Base-by-base conservation (phyloP, 2,888 invertebrate species). In the Drosophila recens region DNA sequence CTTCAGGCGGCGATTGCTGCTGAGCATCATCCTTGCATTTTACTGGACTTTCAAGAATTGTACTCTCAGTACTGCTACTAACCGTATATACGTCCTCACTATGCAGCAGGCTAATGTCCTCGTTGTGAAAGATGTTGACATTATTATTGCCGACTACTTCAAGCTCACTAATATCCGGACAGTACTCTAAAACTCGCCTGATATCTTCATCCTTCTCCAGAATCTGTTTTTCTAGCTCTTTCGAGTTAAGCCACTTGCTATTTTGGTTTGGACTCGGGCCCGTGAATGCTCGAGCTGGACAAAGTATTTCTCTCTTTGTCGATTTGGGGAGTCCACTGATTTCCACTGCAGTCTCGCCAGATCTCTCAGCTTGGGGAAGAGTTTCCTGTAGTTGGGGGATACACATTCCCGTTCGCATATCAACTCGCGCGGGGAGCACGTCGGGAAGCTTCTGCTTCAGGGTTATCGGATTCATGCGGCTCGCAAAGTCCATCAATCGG, bases 401-500 rank as follows among this genome's bases (percentile, higher is more conserved):
- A 8, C 48, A 43, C 20, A 13, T 10, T 11, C 77, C 79, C 1
- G 54, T 70, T 1, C 62, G 33, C 0, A 10, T 1, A 27, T 85
- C 46, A 15, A 43, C 30, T 11, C 70, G 72, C 11, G 67, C 79
- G 0, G 62, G 71, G 33, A 90, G 58, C 4, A 43, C 40, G 0
- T 17, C 43, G 0, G 46, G 40, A 3, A 59, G 42, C 36, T 54
- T 77, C 1, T 38, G 4, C 1, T 8, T 49, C 0, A 85, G 57
- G 0, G 23, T 36, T 0, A 61, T 23, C 3, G 91, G 90, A 58
- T 82, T 82, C 69, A 91, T 56, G 42, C 90, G 85, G 0, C 63
- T 66, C 0, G 91, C 90, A 51, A 67, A 77, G 54, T 91, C 90
- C 65, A 91, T 58, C 1, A 91, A 23, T 2, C 87, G 86, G 30